Percentiles rank a stretch among this genome's conserved stretches.
Conservation (phyloP, 2,888 invertebrate species). For the Julus scanicus region DNA sequence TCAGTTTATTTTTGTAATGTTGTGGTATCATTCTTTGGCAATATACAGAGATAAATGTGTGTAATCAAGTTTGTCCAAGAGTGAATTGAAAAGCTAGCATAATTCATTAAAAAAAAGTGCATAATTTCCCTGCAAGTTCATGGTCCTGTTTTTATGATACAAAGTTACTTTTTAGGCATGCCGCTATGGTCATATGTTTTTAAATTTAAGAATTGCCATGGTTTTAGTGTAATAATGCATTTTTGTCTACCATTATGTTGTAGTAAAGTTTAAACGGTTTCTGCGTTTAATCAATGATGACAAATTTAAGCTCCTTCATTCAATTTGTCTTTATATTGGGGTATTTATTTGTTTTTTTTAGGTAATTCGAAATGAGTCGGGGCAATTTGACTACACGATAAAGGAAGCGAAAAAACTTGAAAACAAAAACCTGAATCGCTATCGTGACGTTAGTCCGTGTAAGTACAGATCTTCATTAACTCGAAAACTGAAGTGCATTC, state of each 20-base stretch:
- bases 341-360: slow-evolving; percentile 68
- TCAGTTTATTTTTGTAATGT: too few species aligned
- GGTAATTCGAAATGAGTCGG: slow-evolving; percentile 80
- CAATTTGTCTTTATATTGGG: neutral
- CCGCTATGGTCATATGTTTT: too few species aligned
- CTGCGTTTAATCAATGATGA: too few species aligned
- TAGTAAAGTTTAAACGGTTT: neutral
- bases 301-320: neutral
- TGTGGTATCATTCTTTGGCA: too few species aligned
- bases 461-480: slow-evolving; percentile 60
- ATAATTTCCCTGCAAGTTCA: too few species aligned
- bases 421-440: slow-evolving; percentile 87
- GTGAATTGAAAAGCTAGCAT: too few species aligned
- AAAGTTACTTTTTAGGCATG: too few species aligned
- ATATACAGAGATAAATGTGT: too few species aligned
- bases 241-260: neutral
- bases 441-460: slow-evolving; percentile 93
- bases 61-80: too few species aligned
- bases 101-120: too few species aligned
- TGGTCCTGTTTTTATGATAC: too few species aligned
- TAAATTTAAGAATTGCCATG: too few species aligned
- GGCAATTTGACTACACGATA: slow-evolving; percentile 69
- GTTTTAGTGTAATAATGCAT: neutral
- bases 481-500: neutral
- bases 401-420: slow-evolving; percentile 79